These are phyloP conservation scores for Halcyon leucocephala DNA, from an alignment of 2,797 vertebrate species.

Conservation along the genomic window DNA sequence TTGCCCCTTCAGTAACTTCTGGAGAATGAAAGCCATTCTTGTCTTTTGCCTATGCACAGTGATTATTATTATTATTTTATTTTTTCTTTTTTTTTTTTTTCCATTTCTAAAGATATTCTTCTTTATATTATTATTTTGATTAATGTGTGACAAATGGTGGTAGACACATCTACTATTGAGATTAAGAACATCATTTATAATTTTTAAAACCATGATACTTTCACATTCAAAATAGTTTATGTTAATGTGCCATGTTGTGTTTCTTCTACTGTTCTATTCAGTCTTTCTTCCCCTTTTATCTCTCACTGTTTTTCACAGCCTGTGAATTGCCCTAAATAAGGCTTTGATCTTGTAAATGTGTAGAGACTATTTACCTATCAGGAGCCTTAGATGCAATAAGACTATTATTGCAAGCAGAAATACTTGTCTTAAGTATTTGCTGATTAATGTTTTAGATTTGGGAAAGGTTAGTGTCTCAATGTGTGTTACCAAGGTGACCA, in stretches of 20 bases:
- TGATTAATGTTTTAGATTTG: not conserved
- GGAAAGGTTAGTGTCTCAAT: not conserved
- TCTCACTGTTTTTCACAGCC: not conserved
- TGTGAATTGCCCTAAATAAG: not conserved
- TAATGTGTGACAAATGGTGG: not conserved
- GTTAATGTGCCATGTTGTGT: not conserved
- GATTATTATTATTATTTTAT: not conserved
- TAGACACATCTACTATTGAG: not conserved
- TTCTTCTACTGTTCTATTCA: not conserved
- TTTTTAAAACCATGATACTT: not conserved
- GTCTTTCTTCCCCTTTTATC: not conserved
- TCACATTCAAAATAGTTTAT: not conserved
- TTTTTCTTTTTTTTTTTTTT: not conserved
- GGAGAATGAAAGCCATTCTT: not conserved
- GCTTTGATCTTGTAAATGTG: constrained; percentile 22
- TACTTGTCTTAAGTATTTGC: not conserved
- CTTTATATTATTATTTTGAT: not conserved
- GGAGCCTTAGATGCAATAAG: not conserved
- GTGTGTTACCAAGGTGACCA: not conserved
- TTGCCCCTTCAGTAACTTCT: not conserved
- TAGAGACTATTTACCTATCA: not conserved
- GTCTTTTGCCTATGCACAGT: not conserved
- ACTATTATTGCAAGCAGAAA: not conserved
- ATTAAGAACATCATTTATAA: not conserved
- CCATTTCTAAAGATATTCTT: not conserved